A percentile compares a stretch with the other conserved stretches of the same genome.
These are phyloP conservation scores for Catalaphyllia jardinei DNA, from an alignment of 64 coral and sea anemone species.

Conservation along the genomic window DNA sequence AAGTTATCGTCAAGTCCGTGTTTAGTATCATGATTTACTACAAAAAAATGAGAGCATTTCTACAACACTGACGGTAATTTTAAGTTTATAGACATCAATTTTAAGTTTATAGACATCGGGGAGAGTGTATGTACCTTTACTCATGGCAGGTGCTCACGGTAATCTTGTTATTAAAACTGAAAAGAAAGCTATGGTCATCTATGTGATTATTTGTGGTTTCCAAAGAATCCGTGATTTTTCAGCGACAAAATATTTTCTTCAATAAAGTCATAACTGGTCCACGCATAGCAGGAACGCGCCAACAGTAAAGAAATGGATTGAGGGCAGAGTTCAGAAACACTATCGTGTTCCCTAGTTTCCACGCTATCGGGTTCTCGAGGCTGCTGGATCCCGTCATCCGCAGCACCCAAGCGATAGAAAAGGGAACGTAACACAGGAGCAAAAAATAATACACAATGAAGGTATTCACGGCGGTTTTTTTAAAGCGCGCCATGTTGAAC, in stretches of 20 bases:
- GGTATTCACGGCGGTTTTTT: background rate
- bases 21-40: no score
- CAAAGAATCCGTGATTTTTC: background rate
- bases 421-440: background rate
- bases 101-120: no score
- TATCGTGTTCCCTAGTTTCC: background rate
- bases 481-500: background rate
- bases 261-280: background rate
- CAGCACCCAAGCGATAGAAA: background rate
- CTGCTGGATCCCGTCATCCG: no score
- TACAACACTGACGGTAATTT: no score
- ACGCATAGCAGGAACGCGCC: background rate
- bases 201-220: background rate
- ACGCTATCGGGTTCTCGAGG: background rate
- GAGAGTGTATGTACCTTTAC: no score
- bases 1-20: no score
- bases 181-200: background rate
- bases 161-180: background rate
- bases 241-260: background rate
- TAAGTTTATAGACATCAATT: no score
- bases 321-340: background rate
- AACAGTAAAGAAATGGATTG: slow-evolving; percentile 1
- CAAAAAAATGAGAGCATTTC: no score
- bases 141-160: no score
- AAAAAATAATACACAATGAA: background rate